phyloP scores from a whole-genome alignment of 2,797 vertebrate genomes.

The Danionella dracula region DNA sequence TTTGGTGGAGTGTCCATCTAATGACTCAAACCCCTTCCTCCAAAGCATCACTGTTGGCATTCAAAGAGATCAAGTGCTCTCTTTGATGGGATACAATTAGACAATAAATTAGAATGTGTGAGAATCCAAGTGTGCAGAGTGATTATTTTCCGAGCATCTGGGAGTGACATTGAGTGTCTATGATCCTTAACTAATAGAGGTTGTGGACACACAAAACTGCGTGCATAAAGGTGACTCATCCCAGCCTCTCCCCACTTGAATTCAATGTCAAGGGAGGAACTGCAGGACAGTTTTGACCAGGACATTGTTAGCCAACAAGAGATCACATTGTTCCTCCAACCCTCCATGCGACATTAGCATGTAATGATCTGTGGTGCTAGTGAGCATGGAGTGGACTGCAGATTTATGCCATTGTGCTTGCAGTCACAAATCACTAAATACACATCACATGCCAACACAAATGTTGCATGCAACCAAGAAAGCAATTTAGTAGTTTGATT shows the following conservation, averaged over 20 bases:
- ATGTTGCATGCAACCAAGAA: too few relatives aligned
- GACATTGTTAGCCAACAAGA: conserved; percentile 22
- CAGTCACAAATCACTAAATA: neutral
- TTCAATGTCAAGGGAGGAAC: neutral
- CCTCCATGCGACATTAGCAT: conserved; percentile 23
- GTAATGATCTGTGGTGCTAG: neutral
- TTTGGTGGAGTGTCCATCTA: too few relatives aligned
- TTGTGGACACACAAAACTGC: neutral
- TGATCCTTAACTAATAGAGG: conserved; percentile 38
- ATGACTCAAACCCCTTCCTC: too few relatives aligned
- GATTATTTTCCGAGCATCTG: conserved; percentile 26
- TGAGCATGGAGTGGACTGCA: conserved; percentile 29
- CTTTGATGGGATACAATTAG: conserved; percentile 29
- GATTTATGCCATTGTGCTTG: neutral
- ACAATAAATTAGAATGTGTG: conserved; percentile 19
- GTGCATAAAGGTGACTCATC: conserved; percentile 17
- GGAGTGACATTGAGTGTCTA: conserved; percentile 18
- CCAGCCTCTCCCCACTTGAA: neutral
- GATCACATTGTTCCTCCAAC: neutral
- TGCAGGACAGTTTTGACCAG: neutral
- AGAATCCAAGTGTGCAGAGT: conserved; percentile 8
- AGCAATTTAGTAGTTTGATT: too few relatives aligned
- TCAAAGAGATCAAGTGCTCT: conserved; percentile 27
- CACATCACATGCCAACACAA: neutral
- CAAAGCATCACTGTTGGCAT: neutral